Percentiles rank a stretch among this genome's conserved stretches.
These are phyloP conservation scores for Protosalanx chinensis DNA, from an alignment of 2,797 vertebrate genomes.

Conservation along the genomic window DNA sequence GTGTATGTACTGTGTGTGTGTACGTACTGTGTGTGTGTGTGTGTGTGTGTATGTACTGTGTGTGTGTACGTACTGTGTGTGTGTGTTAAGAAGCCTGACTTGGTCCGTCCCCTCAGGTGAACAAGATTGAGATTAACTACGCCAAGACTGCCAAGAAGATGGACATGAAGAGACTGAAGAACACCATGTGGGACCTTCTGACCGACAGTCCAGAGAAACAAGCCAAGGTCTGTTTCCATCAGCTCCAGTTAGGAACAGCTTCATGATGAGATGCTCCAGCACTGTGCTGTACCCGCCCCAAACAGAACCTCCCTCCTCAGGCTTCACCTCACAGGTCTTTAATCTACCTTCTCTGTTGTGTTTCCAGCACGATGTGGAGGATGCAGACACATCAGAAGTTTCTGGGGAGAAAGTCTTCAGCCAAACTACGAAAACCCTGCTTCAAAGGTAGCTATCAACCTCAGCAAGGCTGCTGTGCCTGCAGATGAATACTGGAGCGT, in stretches of 20 bases:
- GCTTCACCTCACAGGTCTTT: neutral
- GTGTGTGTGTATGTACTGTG: too few relatives aligned
- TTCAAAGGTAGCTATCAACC: slow-evolving; percentile 73
- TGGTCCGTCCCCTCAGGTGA: slow-evolving; percentile 72
- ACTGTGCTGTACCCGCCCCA: too few relatives aligned
- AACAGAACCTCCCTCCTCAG: too few relatives aligned
- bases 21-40: neutral
- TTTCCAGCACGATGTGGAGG: slow-evolving; percentile 53
- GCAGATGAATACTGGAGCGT: slow-evolving; percentile 12
- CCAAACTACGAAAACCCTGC: slow-evolving; percentile 73
- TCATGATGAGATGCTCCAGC: neutral
- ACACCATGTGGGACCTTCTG: slow-evolving; percentile 86
- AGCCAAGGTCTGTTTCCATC: slow-evolving; percentile 48
- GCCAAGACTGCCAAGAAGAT: slow-evolving; percentile 90
- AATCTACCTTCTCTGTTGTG: slow-evolving; percentile 12
- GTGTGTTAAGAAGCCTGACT: neutral
- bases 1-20: too few relatives aligned
- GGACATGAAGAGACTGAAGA: slow-evolving; percentile 93
- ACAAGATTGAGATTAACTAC: slow-evolving; percentile 87
- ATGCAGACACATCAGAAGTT: slow-evolving; percentile 57
- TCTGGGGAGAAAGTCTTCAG: slow-evolving; percentile 80
- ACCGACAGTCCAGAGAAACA: slow-evolving; percentile 59
- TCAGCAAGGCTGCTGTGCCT: neutral
- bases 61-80: too few relatives aligned
- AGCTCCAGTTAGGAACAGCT: neutral